A percentile compares a stretch with the other conserved stretches of the same genome.
These are phyloP conservation scores for Nephrotoma flavescens DNA, from an alignment of 2,888 invertebrate genomes.

Conservation along the genomic window DNA sequence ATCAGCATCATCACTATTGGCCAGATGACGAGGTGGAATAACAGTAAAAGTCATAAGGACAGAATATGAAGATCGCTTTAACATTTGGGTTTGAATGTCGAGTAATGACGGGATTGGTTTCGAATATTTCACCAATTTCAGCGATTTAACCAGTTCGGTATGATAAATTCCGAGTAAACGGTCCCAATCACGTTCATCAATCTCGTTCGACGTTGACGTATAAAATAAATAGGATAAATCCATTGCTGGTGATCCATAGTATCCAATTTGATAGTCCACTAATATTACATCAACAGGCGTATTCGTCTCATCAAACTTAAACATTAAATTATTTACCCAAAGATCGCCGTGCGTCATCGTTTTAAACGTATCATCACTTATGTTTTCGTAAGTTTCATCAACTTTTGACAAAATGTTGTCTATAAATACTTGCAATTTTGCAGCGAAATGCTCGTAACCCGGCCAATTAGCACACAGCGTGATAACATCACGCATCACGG, in stretches of 20 bases:
- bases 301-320: conserved; percentile 22
- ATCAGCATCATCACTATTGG: neutral
- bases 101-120: neutral
- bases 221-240: neutral
- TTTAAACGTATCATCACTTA: neutral
- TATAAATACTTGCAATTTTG: neutral
- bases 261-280: neutral
- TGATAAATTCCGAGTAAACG: neutral
- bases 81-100: neutral
- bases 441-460: neutral
- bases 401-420: neutral
- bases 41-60: neutral
- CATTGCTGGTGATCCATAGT: neutral
- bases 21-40: neutral
- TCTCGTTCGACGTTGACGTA: neutral
- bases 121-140: neutral
- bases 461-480: neutral
- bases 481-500: neutral
- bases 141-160: neutral
- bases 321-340: conserved; percentile 30
- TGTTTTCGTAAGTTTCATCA: neutral
- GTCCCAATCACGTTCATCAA: neutral
- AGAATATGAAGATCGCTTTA: neutral
- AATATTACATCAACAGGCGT: conserved; percentile 20
- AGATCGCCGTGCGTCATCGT: conserved; percentile 26